Evolutionary conservation across 2,113 vertebrate species (phyloP).

Genomic region (Harpagus bidentatus): DNA sequence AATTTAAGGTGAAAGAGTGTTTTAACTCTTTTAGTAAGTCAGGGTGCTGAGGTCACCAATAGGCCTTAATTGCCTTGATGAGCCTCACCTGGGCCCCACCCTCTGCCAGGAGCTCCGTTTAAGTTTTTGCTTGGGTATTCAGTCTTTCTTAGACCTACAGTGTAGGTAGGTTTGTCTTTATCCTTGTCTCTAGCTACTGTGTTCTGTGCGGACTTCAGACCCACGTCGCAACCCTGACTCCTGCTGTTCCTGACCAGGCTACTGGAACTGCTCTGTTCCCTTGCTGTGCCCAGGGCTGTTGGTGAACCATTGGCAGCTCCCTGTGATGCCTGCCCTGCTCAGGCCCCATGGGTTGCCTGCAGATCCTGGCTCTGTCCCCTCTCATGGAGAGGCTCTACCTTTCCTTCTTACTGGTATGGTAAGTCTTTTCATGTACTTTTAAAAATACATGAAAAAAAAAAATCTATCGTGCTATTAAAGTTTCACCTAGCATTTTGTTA

Average conservation of each 20-base stretch:
- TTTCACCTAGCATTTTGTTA: not conserved
- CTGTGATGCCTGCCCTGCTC: no score
- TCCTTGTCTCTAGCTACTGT: fast-evolving
- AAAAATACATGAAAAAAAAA: not conserved
- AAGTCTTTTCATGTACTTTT: not conserved
- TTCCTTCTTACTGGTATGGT: not conserved
- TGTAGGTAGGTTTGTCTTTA: fast-evolving
- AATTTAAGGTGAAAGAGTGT: not conserved
- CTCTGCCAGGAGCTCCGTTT: not conserved
- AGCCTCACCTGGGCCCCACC: not conserved
- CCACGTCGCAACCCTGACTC: fast-evolving
- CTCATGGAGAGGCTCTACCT: not conserved
- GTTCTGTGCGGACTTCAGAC: not conserved
- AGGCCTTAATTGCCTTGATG: not conserved
- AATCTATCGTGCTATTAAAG: not conserved
- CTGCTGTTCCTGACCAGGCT: not conserved
- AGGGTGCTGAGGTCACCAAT: not conserved
- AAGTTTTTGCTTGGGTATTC: fast-evolving
- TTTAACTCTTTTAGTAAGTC: not conserved
- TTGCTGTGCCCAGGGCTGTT: not conserved
- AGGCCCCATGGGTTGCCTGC: fast-evolving
- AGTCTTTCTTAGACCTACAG: fast-evolving
- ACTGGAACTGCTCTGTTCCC: fast-evolving
- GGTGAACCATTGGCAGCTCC: no score
- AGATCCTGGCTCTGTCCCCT: not conserved